These are phyloP conservation scores for Hyalella azteca DNA, from an alignment of 2,888 invertebrate genomes.

Conservation along the genomic window DNA sequence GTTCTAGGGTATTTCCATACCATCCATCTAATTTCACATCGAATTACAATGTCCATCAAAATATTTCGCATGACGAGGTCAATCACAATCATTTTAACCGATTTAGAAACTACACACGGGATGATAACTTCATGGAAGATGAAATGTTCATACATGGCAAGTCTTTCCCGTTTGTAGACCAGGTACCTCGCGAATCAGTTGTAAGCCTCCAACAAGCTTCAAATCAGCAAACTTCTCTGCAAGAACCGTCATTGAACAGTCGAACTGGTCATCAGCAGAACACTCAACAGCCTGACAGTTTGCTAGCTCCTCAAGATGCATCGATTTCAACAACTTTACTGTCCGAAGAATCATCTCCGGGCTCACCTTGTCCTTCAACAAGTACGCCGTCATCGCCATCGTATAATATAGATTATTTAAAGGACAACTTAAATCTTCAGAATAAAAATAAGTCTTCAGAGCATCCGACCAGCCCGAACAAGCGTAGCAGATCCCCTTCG, in stretches of 20 bases:
- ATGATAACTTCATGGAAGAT: not conserved
- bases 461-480: too few relatives aligned
- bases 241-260: not conserved
- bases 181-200: not conserved
- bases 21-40: not conserved
- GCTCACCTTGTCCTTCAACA: not conserved
- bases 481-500: too few relatives aligned
- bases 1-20: not conserved
- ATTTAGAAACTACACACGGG: not conserved
- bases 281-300: not conserved
- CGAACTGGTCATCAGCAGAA: too few relatives aligned
- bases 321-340: constrained; percentile 13
- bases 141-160: not conserved
- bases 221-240: not conserved
- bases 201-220: not conserved
- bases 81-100: constrained; percentile 2
- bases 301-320: constrained; percentile 7
- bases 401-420: too few relatives aligned
- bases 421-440: too few relatives aligned
- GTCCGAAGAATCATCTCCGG: constrained; percentile 1
- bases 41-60: not conserved
- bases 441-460: too few relatives aligned
- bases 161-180: not conserved
- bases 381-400: not conserved
- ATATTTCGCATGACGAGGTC: not conserved